A percentile compares a stretch with the other conserved stretches of the same genome.
Evolutionary conservation across 2,888 invertebrate species (phyloP).

Genomic region (Molanna angustata): DNA sequence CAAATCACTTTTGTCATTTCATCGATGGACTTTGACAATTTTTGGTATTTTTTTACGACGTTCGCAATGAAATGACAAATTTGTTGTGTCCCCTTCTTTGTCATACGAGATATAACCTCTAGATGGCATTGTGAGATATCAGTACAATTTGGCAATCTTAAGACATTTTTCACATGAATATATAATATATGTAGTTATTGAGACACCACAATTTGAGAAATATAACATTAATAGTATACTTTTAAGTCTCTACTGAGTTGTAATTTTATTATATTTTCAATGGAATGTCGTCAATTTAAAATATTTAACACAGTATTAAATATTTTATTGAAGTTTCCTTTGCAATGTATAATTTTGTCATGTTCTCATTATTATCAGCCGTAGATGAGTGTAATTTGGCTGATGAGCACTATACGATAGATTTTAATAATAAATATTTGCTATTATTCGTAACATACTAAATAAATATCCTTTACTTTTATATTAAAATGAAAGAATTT

Average conservation of each 20-base stretch:
- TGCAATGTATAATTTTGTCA: constrained; percentile 16
- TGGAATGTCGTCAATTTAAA: constrained; percentile 23
- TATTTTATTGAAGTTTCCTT: constrained; percentile 14
- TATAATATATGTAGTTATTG: constrained; percentile 29
- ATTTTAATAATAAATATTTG: constrained; percentile 20
- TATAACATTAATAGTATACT: constrained; percentile 30
- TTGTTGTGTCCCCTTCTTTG: neutral
- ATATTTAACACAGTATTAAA: constrained; percentile 18
- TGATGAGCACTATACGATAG: constrained; percentile 20
- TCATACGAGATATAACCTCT: too few species aligned
- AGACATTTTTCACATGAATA: constrained; percentile 30
- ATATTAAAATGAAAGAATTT: constrained; percentile 11
- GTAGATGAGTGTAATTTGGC: constrained; percentile 15
- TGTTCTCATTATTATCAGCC: constrained; percentile 7
- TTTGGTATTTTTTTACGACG: neutral
- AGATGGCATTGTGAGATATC: too few species aligned
- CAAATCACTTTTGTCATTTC: neutral
- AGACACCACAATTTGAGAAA: constrained; percentile 24
- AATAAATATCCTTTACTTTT: constrained; percentile 17
- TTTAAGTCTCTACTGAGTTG: constrained; percentile 31
- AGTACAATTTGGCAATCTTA: constrained; percentile 25
- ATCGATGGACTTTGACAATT: neutral
- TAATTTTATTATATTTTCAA: constrained; percentile 26
- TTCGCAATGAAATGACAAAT: constrained; percentile 1
- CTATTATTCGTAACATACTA: constrained; percentile 19